phyloP scores from a whole-genome alignment of 2,888 invertebrate species.

The Mesoligia furuncula region DNA sequence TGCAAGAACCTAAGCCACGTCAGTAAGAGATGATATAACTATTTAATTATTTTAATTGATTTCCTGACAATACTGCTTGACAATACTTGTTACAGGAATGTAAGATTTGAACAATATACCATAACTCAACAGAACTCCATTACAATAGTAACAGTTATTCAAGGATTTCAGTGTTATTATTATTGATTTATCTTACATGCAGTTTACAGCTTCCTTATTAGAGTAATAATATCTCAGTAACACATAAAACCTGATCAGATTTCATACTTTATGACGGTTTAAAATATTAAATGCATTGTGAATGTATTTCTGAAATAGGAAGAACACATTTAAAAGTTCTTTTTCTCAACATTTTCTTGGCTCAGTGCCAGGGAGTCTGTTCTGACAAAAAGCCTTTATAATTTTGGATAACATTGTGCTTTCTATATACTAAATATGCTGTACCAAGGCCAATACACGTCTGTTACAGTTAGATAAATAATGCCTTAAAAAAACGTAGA shows the following conservation, averaged over 20 bases:
- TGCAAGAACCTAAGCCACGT: no score
- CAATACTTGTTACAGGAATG: slow-evolving; percentile 6
- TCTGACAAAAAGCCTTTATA: slow-evolving; percentile 6
- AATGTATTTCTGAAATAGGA: background rate
- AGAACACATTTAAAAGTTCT: slow-evolving; percentile 7
- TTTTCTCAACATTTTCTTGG: slow-evolving; percentile 25
- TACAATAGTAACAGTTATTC: slow-evolving; percentile 18
- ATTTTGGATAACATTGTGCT: slow-evolving; percentile 12
- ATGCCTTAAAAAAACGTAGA: background rate
- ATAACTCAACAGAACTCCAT: slow-evolving; percentile 13
- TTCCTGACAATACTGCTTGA: background rate
- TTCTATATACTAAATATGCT: background rate
- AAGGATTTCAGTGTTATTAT: slow-evolving; percentile 34
- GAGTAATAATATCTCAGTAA: slow-evolving; percentile 8
- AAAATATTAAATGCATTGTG: background rate
- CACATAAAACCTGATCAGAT: slow-evolving; percentile 15
- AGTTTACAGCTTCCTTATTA: slow-evolving; percentile 40
- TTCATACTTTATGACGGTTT: slow-evolving; percentile 1
- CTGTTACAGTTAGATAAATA: background rate
- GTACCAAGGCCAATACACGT: slow-evolving; percentile 9
- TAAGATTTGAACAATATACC: slow-evolving; percentile 10
- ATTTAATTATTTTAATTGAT: background rate
- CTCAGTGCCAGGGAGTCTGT: slow-evolving; percentile 13
- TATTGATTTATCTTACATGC: slow-evolving; percentile 24
- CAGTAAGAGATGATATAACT: background rate